Conservation (phyloP, 2,113 vertebrate species). For the Tylochromis polylepis region DNA sequence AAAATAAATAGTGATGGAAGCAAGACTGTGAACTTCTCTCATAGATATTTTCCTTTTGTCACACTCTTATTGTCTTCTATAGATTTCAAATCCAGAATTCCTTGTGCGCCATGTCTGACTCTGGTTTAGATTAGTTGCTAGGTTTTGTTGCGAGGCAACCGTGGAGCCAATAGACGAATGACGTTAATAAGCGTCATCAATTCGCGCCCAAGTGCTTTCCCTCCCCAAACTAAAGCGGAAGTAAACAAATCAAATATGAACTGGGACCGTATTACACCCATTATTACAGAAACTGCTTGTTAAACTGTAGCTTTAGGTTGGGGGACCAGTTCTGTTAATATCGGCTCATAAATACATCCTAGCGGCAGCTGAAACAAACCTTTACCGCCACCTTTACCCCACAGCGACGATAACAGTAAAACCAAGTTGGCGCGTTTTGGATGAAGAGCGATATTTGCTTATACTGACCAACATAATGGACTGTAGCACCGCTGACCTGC, state of each 20-base stretch:
- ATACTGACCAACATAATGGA: slow-evolving; percentile 6
- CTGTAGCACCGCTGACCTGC: neutral
- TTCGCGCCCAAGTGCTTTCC: neutral
- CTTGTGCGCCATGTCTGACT: neutral
- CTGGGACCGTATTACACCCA: neutral
- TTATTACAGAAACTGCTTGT: neutral
- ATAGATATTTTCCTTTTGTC: neutral
- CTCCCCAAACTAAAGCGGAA: neutral
- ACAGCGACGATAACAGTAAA: neutral
- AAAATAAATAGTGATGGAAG: neutral
- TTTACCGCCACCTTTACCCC: neutral
- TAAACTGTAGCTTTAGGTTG: neutral
- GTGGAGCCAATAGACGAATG: neutral
- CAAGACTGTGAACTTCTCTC: neutral
- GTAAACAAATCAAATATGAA: neutral
- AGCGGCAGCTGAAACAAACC: neutral
- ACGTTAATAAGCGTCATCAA: neutral
- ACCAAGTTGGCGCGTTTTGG: neutral
- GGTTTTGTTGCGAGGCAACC: neutral
- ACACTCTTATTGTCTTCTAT: no score
- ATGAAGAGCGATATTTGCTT: neutral
- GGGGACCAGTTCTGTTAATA: neutral
- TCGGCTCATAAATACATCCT: neutral
- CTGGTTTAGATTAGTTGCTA: neutral
- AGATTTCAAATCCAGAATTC: neutral